A percentile compares a stretch with the other conserved stretches of the same genome.
Evolutionary conservation across 2,888 invertebrate species (phyloP).

Genomic region (Rhyacophila evoluta): DNA sequence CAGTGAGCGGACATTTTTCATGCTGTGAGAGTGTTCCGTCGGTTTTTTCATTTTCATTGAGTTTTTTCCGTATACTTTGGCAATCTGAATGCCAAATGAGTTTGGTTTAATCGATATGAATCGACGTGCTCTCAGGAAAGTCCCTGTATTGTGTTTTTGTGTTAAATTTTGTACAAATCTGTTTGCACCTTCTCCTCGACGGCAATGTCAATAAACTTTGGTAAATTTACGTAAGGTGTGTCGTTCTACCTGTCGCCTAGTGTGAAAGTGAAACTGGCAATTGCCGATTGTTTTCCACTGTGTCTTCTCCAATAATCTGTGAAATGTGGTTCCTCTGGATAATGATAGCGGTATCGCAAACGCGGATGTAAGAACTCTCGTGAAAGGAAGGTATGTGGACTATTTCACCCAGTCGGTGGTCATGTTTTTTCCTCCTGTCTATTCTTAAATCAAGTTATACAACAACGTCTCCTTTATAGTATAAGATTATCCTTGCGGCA

Average conservation of each 20-base stretch:
- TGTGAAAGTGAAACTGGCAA: slow-evolving; percentile 46
- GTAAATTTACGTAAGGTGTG: slow-evolving; percentile 51
- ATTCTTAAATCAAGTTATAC: slow-evolving; percentile 1
- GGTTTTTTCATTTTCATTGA: slow-evolving; percentile 41
- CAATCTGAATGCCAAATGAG: slow-evolving; percentile 37
- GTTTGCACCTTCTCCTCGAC: slow-evolving; percentile 43
- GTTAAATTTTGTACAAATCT: slow-evolving; percentile 49
- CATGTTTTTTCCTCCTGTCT: slow-evolving; percentile 32
- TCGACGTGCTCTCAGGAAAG: slow-evolving; percentile 6
- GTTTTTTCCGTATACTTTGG: slow-evolving; percentile 37
- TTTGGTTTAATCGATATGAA: slow-evolving; percentile 1
- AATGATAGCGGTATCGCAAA: slow-evolving; percentile 31
- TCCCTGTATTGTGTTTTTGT: slow-evolving; percentile 30
- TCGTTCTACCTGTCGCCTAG: slow-evolving; percentile 46
- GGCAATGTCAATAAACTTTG: slow-evolving; percentile 51
- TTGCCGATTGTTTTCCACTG: slow-evolving; percentile 33
- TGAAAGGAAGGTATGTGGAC: slow-evolving; percentile 52
- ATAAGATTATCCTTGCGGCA: not conserved
- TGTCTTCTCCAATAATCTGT: slow-evolving; percentile 26
- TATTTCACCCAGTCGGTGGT: slow-evolving; percentile 31
- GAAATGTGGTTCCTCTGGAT: slow-evolving; percentile 43
- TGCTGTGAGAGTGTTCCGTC: slow-evolving; percentile 39
- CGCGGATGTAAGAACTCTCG: slow-evolving; percentile 38
- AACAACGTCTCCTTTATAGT: not conserved
- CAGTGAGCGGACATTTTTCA: slow-evolving; percentile 51